Percentiles rank a stretch among this genome's conserved stretches.
Conservation (phyloP, 2,113 vertebrate genomes). For the Coryphaenoides rupestris region DNA sequence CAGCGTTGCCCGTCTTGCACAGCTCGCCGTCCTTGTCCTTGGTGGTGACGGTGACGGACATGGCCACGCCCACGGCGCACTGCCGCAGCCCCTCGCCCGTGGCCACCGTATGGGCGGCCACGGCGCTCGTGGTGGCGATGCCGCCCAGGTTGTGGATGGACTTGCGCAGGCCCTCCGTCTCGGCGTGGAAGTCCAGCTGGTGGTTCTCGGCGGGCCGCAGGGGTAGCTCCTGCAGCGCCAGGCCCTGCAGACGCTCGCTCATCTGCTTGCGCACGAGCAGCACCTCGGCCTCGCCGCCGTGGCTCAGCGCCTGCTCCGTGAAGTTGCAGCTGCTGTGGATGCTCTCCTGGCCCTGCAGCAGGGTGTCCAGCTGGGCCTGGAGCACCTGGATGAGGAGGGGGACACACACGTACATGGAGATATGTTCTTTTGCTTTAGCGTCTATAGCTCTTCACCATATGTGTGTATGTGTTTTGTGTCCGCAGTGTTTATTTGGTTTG, state of each 20-base stretch:
- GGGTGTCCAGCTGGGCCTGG: slow-evolving; percentile 86
- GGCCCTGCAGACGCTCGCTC: slow-evolving; percentile 86
- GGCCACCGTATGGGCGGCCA: slow-evolving; percentile 90
- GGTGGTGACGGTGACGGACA: slow-evolving; percentile 88
- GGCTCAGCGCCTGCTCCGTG: slow-evolving; percentile 88
- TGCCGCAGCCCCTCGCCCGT: slow-evolving; percentile 90
- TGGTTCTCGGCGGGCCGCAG: slow-evolving; percentile 90
- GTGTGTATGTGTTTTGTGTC: too few species aligned
- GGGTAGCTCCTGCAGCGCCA: slow-evolving; percentile 83
- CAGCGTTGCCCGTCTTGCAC: slow-evolving; percentile 92
- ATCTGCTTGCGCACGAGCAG: slow-evolving; percentile 96
- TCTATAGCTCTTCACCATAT: too few species aligned
- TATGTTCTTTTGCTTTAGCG: too few species aligned
- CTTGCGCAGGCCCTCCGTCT: slow-evolving; percentile 92
- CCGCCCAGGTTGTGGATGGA: slow-evolving; percentile 95
- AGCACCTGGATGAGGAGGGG: slow-evolving; percentile 78
- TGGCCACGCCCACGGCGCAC: slow-evolving; percentile 86
- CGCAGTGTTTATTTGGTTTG: too few species aligned
- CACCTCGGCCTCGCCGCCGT: slow-evolving; percentile 91
- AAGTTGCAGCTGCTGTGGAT: slow-evolving; percentile 94
- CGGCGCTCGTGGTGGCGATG: slow-evolving; percentile 89
- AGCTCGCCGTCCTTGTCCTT: slow-evolving; percentile 94
- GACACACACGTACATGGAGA: slow-evolving; percentile 2
- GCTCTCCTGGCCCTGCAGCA: slow-evolving; percentile 89
- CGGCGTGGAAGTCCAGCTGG: slow-evolving; percentile 89